phyloP scores from a whole-genome alignment of 2,888 invertebrate genomes.

The Hydrotaea diabolus region DNA sequence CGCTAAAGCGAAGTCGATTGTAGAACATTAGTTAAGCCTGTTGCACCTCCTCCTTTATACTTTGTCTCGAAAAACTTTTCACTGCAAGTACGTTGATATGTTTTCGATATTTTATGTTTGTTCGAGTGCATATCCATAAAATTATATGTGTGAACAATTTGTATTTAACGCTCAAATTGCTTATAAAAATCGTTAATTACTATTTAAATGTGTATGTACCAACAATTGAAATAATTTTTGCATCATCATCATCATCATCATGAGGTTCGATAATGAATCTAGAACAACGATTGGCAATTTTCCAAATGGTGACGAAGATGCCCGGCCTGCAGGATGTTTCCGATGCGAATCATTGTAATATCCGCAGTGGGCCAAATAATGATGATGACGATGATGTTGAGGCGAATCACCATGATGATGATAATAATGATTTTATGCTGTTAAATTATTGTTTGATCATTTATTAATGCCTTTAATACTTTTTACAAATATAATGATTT shows the following conservation, averaged over 20 bases:
- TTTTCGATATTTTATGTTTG: background rate
- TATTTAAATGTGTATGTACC: constrained; percentile 4
- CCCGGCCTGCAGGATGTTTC: too few relatives aligned
- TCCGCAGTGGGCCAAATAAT: background rate
- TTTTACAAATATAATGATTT: constrained; percentile 26
- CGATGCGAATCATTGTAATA: too few relatives aligned
- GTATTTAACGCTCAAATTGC: background rate
- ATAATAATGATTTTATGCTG: background rate
- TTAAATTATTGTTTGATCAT: constrained; percentile 28
- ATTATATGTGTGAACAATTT: background rate
- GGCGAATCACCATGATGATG: background rate
- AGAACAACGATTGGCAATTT: background rate
- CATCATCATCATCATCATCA: background rate
- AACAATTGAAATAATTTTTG: background rate
- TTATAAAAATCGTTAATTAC: background rate
- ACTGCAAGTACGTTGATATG: background rate
- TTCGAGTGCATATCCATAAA: background rate
- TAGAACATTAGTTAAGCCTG: too few relatives aligned
- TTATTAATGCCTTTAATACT: constrained; percentile 33
- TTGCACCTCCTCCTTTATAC: too few relatives aligned
- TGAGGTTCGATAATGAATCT: background rate
- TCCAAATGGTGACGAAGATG: background rate
- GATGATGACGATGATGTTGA: background rate
- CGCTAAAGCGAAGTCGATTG: too few relatives aligned
- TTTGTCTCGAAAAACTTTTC: too few relatives aligned